These are phyloP conservation scores for Ophiodon elongatus DNA, from an alignment of 2,113 vertebrate species.

Conservation along the genomic window DNA sequence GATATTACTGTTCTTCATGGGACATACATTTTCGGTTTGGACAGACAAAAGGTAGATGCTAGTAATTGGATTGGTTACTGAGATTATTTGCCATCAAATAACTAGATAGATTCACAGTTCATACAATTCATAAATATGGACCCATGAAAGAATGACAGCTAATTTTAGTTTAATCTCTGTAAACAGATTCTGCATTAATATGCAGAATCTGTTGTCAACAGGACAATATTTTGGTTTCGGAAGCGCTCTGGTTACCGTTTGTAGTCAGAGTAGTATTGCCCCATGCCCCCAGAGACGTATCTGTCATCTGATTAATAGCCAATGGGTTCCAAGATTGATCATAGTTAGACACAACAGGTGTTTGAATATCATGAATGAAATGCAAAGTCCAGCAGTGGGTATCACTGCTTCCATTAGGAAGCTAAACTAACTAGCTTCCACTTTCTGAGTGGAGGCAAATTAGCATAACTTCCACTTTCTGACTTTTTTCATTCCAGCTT, in stretches of 20 bases:
- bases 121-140: neutral
- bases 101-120: too few relatives aligned
- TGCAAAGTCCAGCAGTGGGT: neutral
- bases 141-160: neutral
- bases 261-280: neutral
- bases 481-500: neutral
- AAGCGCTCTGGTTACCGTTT: neutral
- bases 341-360: neutral
- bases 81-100: too few relatives aligned
- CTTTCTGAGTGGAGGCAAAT: neutral
- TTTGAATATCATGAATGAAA: neutral
- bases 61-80: neutral
- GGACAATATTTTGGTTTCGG: neutral
- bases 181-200: neutral
- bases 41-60: neutral
- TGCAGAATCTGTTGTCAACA: neutral
- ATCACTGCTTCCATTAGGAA: neutral
- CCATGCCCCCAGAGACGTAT: neutral
- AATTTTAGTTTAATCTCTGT: neutral
- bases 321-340: neutral
- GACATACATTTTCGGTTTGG: neutral
- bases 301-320: neutral
- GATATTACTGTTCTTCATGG: neutral
- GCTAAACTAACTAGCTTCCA: neutral
- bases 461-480: neutral